phyloP scores from a whole-genome alignment of 2,113 vertebrate species.

The Elgaria multicarinata region DNA sequence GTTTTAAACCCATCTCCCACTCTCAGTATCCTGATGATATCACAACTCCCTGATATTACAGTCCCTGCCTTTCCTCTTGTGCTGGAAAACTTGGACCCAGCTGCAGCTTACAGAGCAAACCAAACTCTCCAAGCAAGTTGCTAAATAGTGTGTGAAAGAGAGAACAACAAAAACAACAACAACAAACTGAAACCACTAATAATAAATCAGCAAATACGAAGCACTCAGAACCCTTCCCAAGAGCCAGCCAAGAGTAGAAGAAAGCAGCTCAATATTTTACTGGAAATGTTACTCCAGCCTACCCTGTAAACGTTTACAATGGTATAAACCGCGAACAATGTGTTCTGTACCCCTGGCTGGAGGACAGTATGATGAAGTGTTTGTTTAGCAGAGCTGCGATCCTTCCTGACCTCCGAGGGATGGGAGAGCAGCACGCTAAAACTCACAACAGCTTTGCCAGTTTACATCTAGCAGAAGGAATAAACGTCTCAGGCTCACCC shows the following conservation, averaged over 20 bases:
- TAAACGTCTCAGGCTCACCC: background rate
- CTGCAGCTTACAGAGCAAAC: conserved; percentile 21
- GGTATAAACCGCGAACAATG: conserved; percentile 17
- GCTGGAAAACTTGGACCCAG: background rate
- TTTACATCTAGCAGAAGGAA: conserved; percentile 32
- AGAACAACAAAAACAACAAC: background rate
- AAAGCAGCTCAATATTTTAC: conserved; percentile 52
- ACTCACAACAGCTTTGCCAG: conserved; percentile 37
- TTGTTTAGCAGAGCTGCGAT: conserved; percentile 25
- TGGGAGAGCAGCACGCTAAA: background rate
- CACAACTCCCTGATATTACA: background rate
- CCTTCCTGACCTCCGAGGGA: background rate
- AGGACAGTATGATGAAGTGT: conserved; percentile 18
- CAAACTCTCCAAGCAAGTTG: background rate
- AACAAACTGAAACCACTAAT: background rate
- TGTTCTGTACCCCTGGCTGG: conserved; percentile 13
- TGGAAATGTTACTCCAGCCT: conserved; percentile 53
- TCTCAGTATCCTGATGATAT: conserved; percentile 2
- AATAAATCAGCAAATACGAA: conserved; percentile 28
- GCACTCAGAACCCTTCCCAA: conserved; percentile 30
- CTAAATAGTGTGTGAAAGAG: conserved; percentile 17
- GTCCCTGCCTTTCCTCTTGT: background rate
- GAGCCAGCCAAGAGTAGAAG: conserved; percentile 43
- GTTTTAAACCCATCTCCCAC: background rate
- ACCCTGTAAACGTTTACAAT: conserved; percentile 38